Evolutionary conservation across 2,797 vertebrate genomes (phyloP), one percentile per base, ranked within the genome.

Genomic region (Cossypha dichroa): DNA sequence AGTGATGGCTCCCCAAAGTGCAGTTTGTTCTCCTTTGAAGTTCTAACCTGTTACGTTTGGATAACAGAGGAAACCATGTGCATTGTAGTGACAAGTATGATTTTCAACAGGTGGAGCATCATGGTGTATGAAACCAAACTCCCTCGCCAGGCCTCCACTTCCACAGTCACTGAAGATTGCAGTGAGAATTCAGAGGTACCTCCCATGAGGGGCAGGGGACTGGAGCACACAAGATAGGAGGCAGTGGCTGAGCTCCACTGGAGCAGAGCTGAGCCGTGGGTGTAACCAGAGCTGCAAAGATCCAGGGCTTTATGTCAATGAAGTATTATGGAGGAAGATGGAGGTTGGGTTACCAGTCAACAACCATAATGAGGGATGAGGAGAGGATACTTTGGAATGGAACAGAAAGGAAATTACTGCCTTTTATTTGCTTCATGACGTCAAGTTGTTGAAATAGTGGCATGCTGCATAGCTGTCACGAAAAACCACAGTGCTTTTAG

Each of bases 61-160:
- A 34, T 82, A 56, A 73, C 66, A 52, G 70, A 74, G 25, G 15
- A 68, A 43, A 33, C 41, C 3, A 10, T 74, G 34, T 91, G 34
- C 46, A 33, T 45, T 75, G 31, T 31, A 74, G 26, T 94, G 80
- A 95, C 36, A 75, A 56, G 28, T 94, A 1, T 79, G 72, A 33
- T 94, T 92, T 92, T 86, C 88, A 76, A 92, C 91, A 99, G 99
- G 95, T 99, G 99, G 99, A 99, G 99, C 74, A 99, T 99, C 88
- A 99, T 99, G 99, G 99, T 99, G 11, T 99, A 99, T 7, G 99
- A 99, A 98, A 99, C 99, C 52, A 99, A 99, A 97, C 98, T 99
- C 66, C 98, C 99, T 72, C 98, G 98, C 87, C 99, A 98, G 96
- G 97, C 98, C 64, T 98, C 98, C 10, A 95, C 98, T 38, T 99